phyloP scores from a whole-genome alignment of 2,113 vertebrate genomes.

The Colossoma macropomum region DNA sequence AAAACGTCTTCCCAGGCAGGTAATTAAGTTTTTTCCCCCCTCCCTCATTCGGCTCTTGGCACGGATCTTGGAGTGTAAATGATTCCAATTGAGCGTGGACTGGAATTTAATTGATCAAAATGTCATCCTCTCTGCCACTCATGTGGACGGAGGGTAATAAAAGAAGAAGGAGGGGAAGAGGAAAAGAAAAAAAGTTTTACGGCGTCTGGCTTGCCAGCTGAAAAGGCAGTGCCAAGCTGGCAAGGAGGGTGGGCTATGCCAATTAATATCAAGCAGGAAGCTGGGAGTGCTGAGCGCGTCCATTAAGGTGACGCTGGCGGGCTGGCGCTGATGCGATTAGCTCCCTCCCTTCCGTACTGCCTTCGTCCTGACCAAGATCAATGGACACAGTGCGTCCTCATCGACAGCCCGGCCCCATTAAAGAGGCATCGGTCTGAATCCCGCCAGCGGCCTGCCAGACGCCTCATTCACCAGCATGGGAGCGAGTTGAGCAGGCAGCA shows the following conservation, averaged over 20 bases:
- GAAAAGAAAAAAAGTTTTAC: slow-evolving; percentile 40
- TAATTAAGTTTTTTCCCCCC: slow-evolving; percentile 62
- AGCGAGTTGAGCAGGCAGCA: slow-evolving; percentile 6
- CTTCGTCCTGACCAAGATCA: slow-evolving; percentile 47
- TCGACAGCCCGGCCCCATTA: slow-evolving; percentile 48
- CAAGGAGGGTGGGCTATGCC: slow-evolving; percentile 31
- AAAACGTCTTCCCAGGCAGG: slow-evolving; percentile 62
- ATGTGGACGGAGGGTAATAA: slow-evolving; percentile 51
- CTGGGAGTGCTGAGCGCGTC: slow-evolving; percentile 1
- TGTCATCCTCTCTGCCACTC: slow-evolving; percentile 53
- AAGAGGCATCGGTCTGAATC: slow-evolving; percentile 40
- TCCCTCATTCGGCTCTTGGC: slow-evolving; percentile 53
- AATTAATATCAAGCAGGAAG: slow-evolving; percentile 41
- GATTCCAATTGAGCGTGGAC: slow-evolving; percentile 59
- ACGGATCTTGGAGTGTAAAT: slow-evolving; percentile 55
- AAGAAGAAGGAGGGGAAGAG: not conserved
- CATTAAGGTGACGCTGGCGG: slow-evolving; percentile 12
- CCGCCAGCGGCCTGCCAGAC: slow-evolving; percentile 32
- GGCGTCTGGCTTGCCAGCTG: slow-evolving; percentile 36
- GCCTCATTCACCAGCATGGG: slow-evolving; percentile 18
- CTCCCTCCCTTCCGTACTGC: not conserved
- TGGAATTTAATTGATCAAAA: slow-evolving; percentile 63
- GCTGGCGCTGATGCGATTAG: slow-evolving; percentile 42
- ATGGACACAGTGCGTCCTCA: slow-evolving; percentile 43
- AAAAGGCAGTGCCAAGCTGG: slow-evolving; percentile 41